A percentile compares a stretch with the other conserved stretches of the same genome.
phyloP scores from a whole-genome alignment of 2,797 vertebrate genomes.

The Falco novaeseelandiae region DNA sequence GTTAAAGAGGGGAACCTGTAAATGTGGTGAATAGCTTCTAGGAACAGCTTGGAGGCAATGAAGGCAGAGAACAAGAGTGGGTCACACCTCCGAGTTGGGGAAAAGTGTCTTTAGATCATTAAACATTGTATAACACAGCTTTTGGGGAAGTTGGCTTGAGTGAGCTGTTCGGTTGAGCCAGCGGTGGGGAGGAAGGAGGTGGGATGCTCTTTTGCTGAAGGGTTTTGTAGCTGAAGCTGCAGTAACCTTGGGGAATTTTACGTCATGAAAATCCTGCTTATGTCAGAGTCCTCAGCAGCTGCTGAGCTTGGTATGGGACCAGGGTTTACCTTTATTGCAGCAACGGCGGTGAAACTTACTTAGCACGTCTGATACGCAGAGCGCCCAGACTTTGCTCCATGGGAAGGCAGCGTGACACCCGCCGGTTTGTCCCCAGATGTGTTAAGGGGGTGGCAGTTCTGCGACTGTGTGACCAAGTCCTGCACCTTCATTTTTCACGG shows the following conservation, averaged over 20 bases:
- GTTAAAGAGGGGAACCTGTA: neutral
- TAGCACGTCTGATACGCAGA: neutral
- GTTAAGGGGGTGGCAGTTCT: neutral
- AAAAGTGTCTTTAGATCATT: neutral
- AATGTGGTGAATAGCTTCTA: neutral
- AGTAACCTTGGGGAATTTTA: neutral
- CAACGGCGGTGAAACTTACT: neutral
- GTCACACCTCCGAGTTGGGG: neutral
- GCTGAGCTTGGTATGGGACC: neutral
- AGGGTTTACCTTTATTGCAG: neutral
- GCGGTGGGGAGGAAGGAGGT: neutral
- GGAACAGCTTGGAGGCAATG: neutral
- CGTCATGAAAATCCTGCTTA: neutral
- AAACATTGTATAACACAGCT: neutral
- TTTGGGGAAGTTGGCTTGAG: neutral
- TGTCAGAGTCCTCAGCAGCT: neutral
- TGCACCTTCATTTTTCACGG: rapidly evolving
- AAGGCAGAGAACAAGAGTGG: neutral
- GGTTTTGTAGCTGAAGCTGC: neutral
- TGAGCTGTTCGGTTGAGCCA: neutral
- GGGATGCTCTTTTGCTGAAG: neutral
- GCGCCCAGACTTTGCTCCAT: rapidly evolving
- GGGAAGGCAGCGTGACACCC: neutral
- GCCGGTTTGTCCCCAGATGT: neutral
- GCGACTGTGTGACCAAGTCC: neutral